Evolutionary conservation across 2,113 vertebrate genomes (phyloP).

Genomic region (Silurus meridionalis): DNA sequence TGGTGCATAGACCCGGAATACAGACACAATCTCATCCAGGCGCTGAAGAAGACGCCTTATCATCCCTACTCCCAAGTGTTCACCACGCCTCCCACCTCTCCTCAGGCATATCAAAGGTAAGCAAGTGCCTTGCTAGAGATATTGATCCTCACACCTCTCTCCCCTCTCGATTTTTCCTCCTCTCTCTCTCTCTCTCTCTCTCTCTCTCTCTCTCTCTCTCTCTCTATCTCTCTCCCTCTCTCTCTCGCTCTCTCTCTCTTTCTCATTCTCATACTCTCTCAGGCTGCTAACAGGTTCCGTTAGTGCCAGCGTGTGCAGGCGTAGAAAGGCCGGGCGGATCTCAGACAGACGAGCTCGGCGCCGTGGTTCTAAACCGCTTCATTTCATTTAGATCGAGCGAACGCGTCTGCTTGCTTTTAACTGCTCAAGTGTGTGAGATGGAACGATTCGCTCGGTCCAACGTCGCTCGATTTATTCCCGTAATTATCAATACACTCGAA

Average conservation of each 20-base stretch:
- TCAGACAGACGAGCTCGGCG: conserved; percentile 31
- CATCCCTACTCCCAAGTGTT: conserved; percentile 92
- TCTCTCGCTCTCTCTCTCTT: conserved; percentile 53
- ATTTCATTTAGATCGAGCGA: conserved; percentile 42
- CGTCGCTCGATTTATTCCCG: no score
- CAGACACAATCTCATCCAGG: conserved; percentile 98
- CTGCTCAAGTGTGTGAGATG: conserved; percentile 33
- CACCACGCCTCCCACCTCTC: conserved; percentile 80
- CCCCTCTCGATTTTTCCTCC: conserved; percentile 29
- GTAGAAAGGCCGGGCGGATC: neutral
- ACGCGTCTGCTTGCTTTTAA: conserved; percentile 49
- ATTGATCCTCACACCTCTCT: conserved; percentile 54
- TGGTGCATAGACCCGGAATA: conserved; percentile 99
- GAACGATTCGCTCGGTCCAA: conserved; percentile 17
- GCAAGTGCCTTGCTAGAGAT: conserved; percentile 51
- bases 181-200: conserved; percentile 44
- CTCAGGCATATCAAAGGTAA: conserved; percentile 94
- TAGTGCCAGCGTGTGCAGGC: conserved; percentile 24
- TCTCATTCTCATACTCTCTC: neutral
- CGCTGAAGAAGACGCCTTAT: conserved; percentile 99
- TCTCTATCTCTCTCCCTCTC: conserved; percentile 23
- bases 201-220: conserved; percentile 50
- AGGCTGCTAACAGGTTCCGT: conserved; percentile 40
- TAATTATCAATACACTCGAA: no score
- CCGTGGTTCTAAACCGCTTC: conserved; percentile 15